Evolutionary conservation across 2,113 vertebrate species (phyloP), one percentile per base, ranked within the genome.

Genomic region (Ochotona curzoniae): DNA sequence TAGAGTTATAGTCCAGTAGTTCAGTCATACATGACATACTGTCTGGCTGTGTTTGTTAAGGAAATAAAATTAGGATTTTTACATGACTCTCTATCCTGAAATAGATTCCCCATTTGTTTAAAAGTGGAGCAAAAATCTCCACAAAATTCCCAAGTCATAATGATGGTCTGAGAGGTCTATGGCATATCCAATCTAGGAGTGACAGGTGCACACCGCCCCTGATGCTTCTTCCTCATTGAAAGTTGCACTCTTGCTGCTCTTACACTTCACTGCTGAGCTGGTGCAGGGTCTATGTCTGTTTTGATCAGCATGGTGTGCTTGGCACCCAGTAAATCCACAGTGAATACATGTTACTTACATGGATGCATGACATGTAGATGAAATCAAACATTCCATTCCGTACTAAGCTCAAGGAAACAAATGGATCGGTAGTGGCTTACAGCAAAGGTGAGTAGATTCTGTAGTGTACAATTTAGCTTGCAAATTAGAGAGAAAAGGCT

Each of bases 281-380:
- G 54, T 79, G 21, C 14, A 54, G 35, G 38, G 54, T 79, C 60
- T 25, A 0, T 30, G 64, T 75, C 7, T 84, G 47, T 49, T 82
- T 91, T 76, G 69, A 30, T 93, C 44, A 54, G 18, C 66, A 49
- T 21, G 70, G 38, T 90, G 74, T 60, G 35, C 32, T 92, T 83
- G 79, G 71, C 51, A 92, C 32, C 74, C 14, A 83, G 57, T 63
- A 61, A 86, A 83, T n/a, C 25, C 6, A 20, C 3, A 32, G 28
- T 54, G 69, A 71, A 67, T 38, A 28, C 61, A 20, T 57, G 64
- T 64, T 85, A 71, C 86, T 26, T 67, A 67, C 76, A 67, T 21
- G 35, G 7, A 63, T 81, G 76, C 54, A 60, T 28, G 35, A n/a
- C 57, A 83, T 67, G 63, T 86, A 25, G 4, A 63, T 38, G 69